Conservation (phyloP, 1,140 invertebrate genomes). For the roundworm (Caenorhabditis elegans) region DNA sequence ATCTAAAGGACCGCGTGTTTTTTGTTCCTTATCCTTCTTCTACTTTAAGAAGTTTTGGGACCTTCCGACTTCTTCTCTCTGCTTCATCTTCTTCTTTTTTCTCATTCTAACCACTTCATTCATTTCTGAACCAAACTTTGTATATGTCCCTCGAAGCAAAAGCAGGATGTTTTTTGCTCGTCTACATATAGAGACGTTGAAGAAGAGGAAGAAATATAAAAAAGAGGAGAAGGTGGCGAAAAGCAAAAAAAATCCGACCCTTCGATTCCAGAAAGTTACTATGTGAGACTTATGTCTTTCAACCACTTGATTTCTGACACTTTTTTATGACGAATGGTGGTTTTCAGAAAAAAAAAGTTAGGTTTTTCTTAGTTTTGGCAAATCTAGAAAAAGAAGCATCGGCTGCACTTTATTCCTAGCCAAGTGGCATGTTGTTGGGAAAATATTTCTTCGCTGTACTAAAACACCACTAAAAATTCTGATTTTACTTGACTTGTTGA, state of each 20-base stretch:
- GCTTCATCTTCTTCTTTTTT: background rate
- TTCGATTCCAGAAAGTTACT: constrained; percentile 12
- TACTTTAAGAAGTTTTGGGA: constrained; percentile 23
- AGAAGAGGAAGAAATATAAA: background rate
- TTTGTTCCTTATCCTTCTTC: background rate
- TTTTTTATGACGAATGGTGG: background rate
- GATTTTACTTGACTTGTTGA: no score
- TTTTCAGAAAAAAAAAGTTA: background rate
- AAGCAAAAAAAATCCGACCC: background rate
- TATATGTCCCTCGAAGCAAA: background rate
- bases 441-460: no score
- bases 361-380: no score
- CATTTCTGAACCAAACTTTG: background rate
- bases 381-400: no score
- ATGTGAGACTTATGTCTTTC: background rate
- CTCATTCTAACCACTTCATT: background rate
- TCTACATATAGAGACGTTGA: background rate
- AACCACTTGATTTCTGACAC: constrained; percentile 1
- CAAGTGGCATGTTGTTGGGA: no score
- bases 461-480: no score
- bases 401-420: no score
- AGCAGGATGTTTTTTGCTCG: constrained; percentile 14
- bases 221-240: background rate
- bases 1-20: background rate
- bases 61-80: background rate